phyloP scores from a whole-genome alignment of 2,113 vertebrate species.

The Rhynchopsitta pachyrhyncha region DNA sequence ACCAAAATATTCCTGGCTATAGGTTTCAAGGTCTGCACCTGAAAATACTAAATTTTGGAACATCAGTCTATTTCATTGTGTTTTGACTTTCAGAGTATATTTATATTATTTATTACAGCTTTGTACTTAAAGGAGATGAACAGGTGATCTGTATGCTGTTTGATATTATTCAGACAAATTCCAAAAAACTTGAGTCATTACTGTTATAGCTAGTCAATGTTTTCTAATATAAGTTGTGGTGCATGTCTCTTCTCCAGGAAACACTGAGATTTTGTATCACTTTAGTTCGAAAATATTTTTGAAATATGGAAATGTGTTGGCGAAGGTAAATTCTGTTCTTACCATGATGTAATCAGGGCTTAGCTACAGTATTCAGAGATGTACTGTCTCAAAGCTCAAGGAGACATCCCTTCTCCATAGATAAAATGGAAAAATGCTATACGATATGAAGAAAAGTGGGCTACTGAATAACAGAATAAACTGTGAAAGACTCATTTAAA shows the following conservation, averaged over 20 bases:
- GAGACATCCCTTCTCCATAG: not conserved
- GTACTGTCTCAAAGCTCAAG: not conserved
- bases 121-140: not conserved
- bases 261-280: not conserved
- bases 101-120: not conserved
- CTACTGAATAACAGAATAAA: not conserved
- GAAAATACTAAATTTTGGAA: not conserved
- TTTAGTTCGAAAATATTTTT: slow-evolving; percentile 12
- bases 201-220: not conserved
- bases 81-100: not conserved
- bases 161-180: not conserved
- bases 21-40: not conserved
- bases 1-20: not conserved
- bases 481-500: not conserved
- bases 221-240: not conserved
- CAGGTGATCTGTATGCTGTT: not conserved
- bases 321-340: slow-evolving; percentile 22
- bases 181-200: not conserved
- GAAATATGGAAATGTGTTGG: not conserved
- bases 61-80: not conserved
- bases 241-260: not conserved
- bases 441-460: not conserved
- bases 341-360: not conserved
- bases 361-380: not conserved
- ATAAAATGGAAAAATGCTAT: not conserved